These are phyloP conservation scores for Ondatra zibethicus DNA, from an alignment of 2,113 vertebrate species.

Conservation along the genomic window DNA sequence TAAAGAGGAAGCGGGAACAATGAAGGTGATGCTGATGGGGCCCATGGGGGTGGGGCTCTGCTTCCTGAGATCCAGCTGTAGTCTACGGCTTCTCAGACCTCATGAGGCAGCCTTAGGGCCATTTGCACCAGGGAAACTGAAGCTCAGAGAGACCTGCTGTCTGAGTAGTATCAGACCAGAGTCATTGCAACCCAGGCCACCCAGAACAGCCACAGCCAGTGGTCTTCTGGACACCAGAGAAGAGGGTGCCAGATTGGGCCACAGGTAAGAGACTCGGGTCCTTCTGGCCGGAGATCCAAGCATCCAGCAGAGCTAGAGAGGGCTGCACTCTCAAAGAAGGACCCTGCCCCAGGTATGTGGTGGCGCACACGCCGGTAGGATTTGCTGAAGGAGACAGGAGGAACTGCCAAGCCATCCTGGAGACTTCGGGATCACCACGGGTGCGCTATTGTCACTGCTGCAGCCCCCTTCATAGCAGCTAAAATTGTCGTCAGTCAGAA, in stretches of 20 bases:
- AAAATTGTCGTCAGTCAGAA: no score
- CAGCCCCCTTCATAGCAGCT: no score
- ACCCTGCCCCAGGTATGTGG: not conserved
- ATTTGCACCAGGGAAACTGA: not conserved
- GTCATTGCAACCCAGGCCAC: not conserved
- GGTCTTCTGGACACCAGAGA: not conserved
- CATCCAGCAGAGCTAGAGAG: not conserved
- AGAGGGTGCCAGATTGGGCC: accelerated
- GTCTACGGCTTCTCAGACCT: not conserved
- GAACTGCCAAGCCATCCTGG: no score
- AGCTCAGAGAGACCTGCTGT: not conserved
- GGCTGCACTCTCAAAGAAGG: not conserved
- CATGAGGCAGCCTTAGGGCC: accelerated
- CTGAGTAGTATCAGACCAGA: accelerated
- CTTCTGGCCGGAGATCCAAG: not conserved
- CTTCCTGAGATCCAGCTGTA: not conserved
- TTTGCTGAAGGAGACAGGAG: no score
- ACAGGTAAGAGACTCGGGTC: not conserved
- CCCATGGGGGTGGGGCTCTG: accelerated
- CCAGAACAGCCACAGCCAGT: accelerated
- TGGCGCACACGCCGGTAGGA: no score
- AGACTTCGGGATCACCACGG: no score
- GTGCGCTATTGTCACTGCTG: no score
- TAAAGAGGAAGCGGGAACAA: accelerated
- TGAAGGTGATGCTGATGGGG: accelerated